Percentiles rank a stretch among this genome's conserved stretches.
phyloP scores from a whole-genome alignment of 2,888 invertebrate species.

The Orchesella flavescens region DNA sequence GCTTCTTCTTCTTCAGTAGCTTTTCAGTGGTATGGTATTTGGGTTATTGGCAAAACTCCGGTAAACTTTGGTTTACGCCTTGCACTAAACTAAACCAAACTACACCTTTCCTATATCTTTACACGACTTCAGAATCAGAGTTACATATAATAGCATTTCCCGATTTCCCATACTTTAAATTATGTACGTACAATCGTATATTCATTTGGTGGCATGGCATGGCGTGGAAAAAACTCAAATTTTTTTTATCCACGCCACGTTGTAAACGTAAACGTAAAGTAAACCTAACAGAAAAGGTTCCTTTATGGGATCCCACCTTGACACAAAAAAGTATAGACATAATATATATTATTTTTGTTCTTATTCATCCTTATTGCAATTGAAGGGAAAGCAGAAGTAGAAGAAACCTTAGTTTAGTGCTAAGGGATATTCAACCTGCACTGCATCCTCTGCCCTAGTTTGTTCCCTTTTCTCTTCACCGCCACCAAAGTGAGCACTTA shows the following conservation, averaged over 20 bases:
- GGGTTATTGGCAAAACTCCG: too few relatives aligned
- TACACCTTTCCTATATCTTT: neutral
- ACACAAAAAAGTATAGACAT: neutral
- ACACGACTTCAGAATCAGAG: neutral
- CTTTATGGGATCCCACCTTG: neutral
- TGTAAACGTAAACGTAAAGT: too few relatives aligned
- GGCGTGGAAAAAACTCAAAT: neutral
- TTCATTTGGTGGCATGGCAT: neutral
- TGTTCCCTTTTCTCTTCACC: neutral
- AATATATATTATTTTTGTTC: too few relatives aligned
- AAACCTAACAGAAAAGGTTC: neutral
- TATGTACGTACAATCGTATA: neutral
- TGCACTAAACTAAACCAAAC: neutral
- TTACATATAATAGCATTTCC: too few relatives aligned
- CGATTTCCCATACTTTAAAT: neutral
- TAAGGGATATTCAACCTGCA: slow-evolving; percentile 1
- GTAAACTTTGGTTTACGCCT: too few relatives aligned
- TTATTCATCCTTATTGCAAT: too few relatives aligned
- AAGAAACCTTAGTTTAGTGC: too few relatives aligned
- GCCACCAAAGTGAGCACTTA: slow-evolving; percentile 1
- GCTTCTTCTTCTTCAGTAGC: too few relatives aligned
- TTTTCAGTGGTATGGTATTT: too few relatives aligned
- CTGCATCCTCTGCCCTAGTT: slow-evolving; percentile 7
- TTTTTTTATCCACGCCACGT: too few relatives aligned
- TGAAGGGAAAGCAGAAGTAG: too few relatives aligned